These are phyloP conservation scores for Pseudomyrmex cubaensis DNA, from an alignment of 1,140 invertebrate genomes.

Conservation along the genomic window DNA sequence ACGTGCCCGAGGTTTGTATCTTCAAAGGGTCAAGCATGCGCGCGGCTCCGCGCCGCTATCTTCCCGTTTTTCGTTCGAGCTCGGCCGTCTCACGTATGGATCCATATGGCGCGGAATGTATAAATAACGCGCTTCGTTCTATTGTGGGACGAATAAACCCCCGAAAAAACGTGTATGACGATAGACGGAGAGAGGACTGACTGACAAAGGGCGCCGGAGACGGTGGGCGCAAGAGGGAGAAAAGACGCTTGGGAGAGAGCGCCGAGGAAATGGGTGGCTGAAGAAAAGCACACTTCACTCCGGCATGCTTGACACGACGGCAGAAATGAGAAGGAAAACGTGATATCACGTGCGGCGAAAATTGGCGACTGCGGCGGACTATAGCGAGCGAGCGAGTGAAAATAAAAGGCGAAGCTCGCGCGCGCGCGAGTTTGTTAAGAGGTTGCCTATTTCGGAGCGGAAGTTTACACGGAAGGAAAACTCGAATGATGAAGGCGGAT, in stretches of 20 bases:
- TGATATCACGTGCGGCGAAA: conserved; percentile 60
- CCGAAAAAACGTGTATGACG: conserved; percentile 16
- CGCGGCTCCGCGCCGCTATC: conserved; percentile 21
- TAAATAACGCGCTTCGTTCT: conserved; percentile 76
- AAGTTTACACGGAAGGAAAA: conserved; percentile 23
- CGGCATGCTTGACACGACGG: conserved; percentile 64
- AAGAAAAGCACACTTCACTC: conserved; percentile 62
- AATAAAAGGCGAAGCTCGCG: conserved; percentile 17
- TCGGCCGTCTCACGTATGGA: conserved; percentile 58
- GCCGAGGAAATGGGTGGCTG: not conserved
- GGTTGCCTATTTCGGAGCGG: conserved; percentile 32
- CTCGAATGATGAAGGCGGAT: conserved; percentile 14
- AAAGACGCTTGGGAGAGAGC: not conserved
- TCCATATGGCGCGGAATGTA: conserved; percentile 73
- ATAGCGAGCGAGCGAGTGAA: conserved; percentile 31
- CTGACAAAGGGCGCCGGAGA: conserved; percentile 31
- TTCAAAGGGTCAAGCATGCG: conserved; percentile 75
- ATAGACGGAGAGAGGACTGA: conserved; percentile 37
- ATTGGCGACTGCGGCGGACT: conserved; percentile 54
- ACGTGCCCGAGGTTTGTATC: conserved; percentile 72
- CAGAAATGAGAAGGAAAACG: conserved; percentile 71
- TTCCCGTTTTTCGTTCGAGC: not conserved
- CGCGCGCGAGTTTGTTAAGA: conserved; percentile 28
- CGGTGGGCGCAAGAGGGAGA: not conserved
- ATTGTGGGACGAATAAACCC: conserved; percentile 76